Evolutionary conservation across 2,888 invertebrate genomes (phyloP), one percentile per base, ranked within the genome.

Genomic region (Cheilosia pagana): DNA sequence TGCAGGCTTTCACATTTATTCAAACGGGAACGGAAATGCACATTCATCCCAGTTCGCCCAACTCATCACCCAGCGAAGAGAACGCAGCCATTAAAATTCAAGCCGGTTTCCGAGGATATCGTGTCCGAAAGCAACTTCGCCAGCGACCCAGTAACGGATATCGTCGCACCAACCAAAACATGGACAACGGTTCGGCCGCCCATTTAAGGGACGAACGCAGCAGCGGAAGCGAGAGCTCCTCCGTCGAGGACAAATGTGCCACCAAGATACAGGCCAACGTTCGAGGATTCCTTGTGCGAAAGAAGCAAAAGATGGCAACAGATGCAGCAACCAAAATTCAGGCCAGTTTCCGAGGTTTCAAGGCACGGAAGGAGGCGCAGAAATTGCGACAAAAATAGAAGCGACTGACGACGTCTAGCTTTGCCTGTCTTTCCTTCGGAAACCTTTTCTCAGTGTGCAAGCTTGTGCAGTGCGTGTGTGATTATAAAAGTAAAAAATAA

Each of bases 31-130:
- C 82, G 87, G 88, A 83, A 89, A 92, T 92, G 92, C 91, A 92
- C 90, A 92, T 92, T 88, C 91, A 92, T 87, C 92, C 92, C 48
- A 91, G 91, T 83, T 92, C 91, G 57, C 92, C 92, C 12, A 91
- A 91, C 87, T 91, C 91, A 87, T 86, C 88, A 75, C 87, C 88
- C 63, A 87, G 87, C 59, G 92, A 92, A 88, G 91, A 92, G 81
- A 90, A 88, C 87, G 94, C 94, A 25, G 93, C 93, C 10, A 92
- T 92, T 12, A 93, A 93, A 88, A 94, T 94, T 65, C 94, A 94
- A 89, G 93, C 94, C 48, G 93, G 93, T 67, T 93, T 93, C 88
- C 92, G 93, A 31, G 94, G 94, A 1, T 94, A 93, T 86, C 91
- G 93, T 2, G 93, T 93, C 10, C 90, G 93, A n/a, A 93, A 93